phyloP scores from a whole-genome alignment of 2,888 invertebrate genomes.

The Chirona hameri region DNA sequence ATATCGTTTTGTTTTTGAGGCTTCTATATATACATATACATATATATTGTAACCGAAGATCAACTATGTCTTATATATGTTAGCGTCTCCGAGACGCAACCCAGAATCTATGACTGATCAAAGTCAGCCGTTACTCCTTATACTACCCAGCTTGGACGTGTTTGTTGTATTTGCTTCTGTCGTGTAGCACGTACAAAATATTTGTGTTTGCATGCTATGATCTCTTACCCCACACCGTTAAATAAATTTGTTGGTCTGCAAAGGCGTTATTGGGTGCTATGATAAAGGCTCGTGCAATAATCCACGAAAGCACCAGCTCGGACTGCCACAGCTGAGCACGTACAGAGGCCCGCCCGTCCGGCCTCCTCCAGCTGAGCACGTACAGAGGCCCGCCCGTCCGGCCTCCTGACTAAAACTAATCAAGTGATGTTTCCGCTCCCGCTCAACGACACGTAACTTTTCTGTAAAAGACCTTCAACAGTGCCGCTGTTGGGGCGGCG shows the following conservation, averaged over 20 bases:
- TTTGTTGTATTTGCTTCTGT: conserved; percentile 7
- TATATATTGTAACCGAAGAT: no score
- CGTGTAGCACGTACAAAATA: conserved; percentile 22
- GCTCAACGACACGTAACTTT: neutral
- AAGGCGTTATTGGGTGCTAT: conserved; percentile 8
- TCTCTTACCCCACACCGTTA: conserved; percentile 27
- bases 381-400: neutral
- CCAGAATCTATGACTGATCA: no score
- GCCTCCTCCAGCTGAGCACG: neutral
- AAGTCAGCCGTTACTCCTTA: no score
- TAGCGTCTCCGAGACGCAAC: no score
- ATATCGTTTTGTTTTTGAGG: no score
- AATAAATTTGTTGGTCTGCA: conserved; percentile 26
- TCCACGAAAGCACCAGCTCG: neutral
- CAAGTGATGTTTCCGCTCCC: neutral
- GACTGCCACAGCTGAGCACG: neutral
- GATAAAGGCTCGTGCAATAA: conserved; percentile 7
- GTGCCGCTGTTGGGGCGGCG: neutral
- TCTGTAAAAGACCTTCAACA: conserved; percentile 23
- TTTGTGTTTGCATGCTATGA: conserved; percentile 23
- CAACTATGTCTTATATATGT: no score
- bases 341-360: neutral
- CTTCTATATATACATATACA: no score
- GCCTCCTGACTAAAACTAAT: conserved; percentile 12
- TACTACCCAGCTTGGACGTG: no score